A percentile compares a stretch with the other conserved stretches of the same genome.
Conservation (phyloP, 2,888 invertebrate genomes). For the Pasiphila rectangulata region DNA sequence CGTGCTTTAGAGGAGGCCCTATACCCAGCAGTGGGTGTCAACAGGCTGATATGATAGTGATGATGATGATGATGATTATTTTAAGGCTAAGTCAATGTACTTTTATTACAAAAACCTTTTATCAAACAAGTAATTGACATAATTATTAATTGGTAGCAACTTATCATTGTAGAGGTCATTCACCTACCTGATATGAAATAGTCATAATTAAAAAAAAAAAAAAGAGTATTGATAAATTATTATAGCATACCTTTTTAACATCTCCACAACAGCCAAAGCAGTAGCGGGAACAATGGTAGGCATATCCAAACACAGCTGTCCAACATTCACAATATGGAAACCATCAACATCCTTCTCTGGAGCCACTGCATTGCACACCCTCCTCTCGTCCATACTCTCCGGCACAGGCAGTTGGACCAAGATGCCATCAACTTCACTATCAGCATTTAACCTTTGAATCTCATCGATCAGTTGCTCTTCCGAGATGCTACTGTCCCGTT, state of each 20-base stretch:
- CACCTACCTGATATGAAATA: too few relatives aligned
- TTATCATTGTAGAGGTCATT: too few relatives aligned
- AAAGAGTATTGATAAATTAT: neutral
- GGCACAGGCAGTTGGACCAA: slow-evolving; percentile 93
- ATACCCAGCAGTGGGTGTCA: too few relatives aligned
- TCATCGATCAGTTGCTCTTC: slow-evolving; percentile 85
- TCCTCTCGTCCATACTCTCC: slow-evolving; percentile 86
- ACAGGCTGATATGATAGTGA: too few relatives aligned
- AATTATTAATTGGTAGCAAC: too few relatives aligned
- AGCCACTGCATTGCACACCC: slow-evolving; percentile 88
- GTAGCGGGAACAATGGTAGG: slow-evolving; percentile 89
- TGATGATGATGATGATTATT: too few relatives aligned
- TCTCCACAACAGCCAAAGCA: slow-evolving; percentile 86
- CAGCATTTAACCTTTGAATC: slow-evolving; percentile 84
- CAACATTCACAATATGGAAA: slow-evolving; percentile 91
- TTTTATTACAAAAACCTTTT: too few relatives aligned
- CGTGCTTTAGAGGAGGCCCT: too few relatives aligned
- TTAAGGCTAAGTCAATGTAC: too few relatives aligned
- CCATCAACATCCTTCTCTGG: slow-evolving; percentile 95
- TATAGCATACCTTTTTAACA: slow-evolving; percentile 81
- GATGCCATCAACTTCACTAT: slow-evolving; percentile 88
- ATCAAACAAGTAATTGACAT: too few relatives aligned
- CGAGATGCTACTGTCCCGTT: slow-evolving; percentile 78
- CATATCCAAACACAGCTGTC: slow-evolving; percentile 87
- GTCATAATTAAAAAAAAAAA: too few relatives aligned